These are phyloP conservation scores for Platycheirus rosarum DNA, from an alignment of 2,888 invertebrate genomes.

Conservation along the genomic window DNA sequence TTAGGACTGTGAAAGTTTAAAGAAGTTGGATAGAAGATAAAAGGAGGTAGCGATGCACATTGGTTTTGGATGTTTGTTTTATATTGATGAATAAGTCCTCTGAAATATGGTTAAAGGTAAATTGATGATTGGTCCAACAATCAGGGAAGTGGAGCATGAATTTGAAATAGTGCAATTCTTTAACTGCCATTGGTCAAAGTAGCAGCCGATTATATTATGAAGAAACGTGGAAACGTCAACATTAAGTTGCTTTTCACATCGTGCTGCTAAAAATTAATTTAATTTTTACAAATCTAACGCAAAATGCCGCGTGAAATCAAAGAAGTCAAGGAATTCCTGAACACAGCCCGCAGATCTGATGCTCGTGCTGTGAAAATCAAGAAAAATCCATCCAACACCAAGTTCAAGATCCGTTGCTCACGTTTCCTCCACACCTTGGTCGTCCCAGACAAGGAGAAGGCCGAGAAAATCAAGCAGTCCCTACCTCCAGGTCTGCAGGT, in stretches of 20 bases:
- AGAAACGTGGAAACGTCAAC: slow-evolving; percentile 81
- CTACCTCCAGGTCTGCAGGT: slow-evolving; percentile 98
- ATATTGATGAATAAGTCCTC: no score
- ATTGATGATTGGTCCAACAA: no score
- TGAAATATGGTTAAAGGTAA: no score
- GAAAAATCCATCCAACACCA: slow-evolving; percentile 98
- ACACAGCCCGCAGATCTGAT: slow-evolving; percentile 98
- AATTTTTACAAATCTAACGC: slow-evolving; percentile 74
- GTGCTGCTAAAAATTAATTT: slow-evolving; percentile 75
- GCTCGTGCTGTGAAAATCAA: slow-evolving; percentile 98
- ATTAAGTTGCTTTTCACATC: slow-evolving; percentile 76
- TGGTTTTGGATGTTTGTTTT: no score
- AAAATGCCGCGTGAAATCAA: slow-evolving; percentile 97
- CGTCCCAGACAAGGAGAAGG: slow-evolving; percentile 99
- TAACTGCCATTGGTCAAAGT: no score
- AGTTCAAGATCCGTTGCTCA: slow-evolving; percentile 99
- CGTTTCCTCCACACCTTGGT: slow-evolving; percentile 98
- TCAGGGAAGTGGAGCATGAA: no score
- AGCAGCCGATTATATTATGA: no score
- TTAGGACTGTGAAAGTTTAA: no score
- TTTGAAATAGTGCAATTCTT: no score
- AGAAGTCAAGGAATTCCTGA: slow-evolving; percentile 99
- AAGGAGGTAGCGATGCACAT: no score
- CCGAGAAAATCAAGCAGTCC: slow-evolving; percentile 99
- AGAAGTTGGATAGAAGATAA: no score